These are phyloP conservation scores for Bufo bufo DNA, from an alignment of 2,113 vertebrate species.

Conservation along the genomic window DNA sequence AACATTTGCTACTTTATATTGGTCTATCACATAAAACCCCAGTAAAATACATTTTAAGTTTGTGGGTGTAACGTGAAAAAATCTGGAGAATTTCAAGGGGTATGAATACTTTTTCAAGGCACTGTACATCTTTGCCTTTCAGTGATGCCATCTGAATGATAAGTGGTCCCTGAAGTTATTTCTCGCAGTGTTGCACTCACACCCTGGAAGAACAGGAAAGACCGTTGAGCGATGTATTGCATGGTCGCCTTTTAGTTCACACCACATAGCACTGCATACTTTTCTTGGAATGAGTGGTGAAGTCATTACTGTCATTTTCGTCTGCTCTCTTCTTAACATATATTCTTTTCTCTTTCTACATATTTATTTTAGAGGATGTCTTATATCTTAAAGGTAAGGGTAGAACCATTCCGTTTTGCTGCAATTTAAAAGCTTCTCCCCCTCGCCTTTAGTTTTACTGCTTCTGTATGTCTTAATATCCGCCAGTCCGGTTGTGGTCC, in stretches of 20 bases:
- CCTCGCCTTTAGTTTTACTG: constrained; percentile 1
- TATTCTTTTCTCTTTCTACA: constrained; percentile 87
- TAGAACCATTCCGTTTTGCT: constrained; percentile 74
- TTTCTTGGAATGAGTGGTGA: constrained; percentile 12
- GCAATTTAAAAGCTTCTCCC: constrained; percentile 68
- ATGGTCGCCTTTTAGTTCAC: background rate
- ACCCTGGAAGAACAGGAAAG: background rate
- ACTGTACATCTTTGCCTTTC: no score
- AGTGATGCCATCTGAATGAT: background rate
- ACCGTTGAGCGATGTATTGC: background rate
- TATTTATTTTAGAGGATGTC: constrained; percentile 98
- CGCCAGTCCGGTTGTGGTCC: background rate
- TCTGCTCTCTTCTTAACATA: constrained; percentile 82
- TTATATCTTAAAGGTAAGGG: constrained; percentile 99
- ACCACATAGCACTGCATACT: background rate
- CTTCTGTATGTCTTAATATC: constrained; percentile 47
- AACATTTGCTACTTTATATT: no score
- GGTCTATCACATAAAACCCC: no score
- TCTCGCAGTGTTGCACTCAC: background rate
- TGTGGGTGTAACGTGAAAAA: no score
- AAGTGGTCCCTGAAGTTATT: background rate
- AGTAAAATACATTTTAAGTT: no score
- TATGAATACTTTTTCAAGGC: no score
- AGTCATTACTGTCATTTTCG: constrained; percentile 63
- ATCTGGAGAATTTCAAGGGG: no score